Percentiles rank a stretch among this genome's conserved stretches.
These are phyloP conservation scores for Chironomus riparius DNA, from an alignment of 2,888 invertebrate species.

Conservation along the genomic window DNA sequence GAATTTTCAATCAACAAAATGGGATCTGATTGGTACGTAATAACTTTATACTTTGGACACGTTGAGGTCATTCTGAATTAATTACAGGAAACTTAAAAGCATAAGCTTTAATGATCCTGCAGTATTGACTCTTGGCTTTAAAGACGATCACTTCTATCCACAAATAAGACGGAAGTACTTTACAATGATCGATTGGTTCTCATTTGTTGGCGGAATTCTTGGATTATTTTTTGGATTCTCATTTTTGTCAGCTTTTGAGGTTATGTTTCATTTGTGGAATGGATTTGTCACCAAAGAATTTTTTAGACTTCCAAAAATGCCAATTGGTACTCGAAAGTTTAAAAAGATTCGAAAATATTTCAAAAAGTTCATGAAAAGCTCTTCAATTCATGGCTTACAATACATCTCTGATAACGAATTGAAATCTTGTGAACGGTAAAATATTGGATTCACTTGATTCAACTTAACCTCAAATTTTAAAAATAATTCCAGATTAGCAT, in stretches of 20 bases:
- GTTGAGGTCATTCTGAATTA: too few relatives aligned
- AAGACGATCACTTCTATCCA: background rate
- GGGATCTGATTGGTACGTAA: too few relatives aligned
- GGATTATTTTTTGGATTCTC: background rate
- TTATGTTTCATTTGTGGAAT: background rate
- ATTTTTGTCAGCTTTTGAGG: background rate
- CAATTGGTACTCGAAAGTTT: background rate
- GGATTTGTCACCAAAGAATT: background rate
- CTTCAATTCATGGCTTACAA: background rate
- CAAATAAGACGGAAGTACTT: background rate
- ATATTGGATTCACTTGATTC: background rate
- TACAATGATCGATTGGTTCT: background rate
- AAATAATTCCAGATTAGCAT: too few relatives aligned
- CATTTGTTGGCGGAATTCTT: background rate
- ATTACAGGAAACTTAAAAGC: too few relatives aligned
- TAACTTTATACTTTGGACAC: too few relatives aligned
- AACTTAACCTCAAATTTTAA: too few relatives aligned
- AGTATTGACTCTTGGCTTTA: too few relatives aligned
- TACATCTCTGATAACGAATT: background rate
- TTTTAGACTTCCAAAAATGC: too few relatives aligned
- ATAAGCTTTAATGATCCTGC: too few relatives aligned
- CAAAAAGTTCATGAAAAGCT: background rate
- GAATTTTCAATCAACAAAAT: too few relatives aligned
- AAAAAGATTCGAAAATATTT: too few relatives aligned
- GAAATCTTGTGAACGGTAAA: background rate